These are phyloP conservation scores for Chelonus formosanus DNA, from an alignment of 2,888 invertebrate genomes.

Conservation along the genomic window DNA sequence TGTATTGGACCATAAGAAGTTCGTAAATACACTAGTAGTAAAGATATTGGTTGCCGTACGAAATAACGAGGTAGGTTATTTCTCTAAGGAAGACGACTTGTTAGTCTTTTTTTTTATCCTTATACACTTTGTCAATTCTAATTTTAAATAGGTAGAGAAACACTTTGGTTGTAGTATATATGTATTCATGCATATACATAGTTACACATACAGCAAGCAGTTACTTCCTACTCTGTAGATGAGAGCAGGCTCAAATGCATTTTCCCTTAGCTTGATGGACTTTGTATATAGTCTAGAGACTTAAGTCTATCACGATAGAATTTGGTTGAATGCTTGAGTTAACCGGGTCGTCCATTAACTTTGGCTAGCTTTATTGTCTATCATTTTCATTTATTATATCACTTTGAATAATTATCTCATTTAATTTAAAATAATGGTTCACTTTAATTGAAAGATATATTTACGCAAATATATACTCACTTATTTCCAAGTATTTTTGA, in stretches of 20 bases:
- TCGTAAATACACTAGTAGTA: neutral
- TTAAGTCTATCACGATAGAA: no score
- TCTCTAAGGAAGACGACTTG: neutral
- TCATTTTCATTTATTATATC: no score
- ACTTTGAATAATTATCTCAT: constrained; percentile 1
- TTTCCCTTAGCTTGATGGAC: constrained; percentile 5
- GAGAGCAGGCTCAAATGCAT: constrained; percentile 3
- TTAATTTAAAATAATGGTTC: neutral
- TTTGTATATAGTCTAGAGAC: no score
- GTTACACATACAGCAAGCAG: no score
- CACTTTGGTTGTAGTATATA: neutral
- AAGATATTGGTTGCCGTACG: constrained; percentile 1
- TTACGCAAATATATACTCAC: constrained; percentile 69
- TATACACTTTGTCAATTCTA: constrained; percentile 16
- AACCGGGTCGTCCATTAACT: no score
- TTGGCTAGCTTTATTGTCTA: no score
- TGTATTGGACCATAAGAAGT: constrained; percentile 7
- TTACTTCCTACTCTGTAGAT: neutral
- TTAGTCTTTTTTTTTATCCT: constrained; percentile 1
- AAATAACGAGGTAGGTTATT: constrained; percentile 17
- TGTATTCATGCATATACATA: constrained; percentile 3
- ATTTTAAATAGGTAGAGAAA: neutral
- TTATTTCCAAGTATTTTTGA: constrained; percentile 93
- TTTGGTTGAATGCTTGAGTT: no score
- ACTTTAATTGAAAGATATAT: neutral